A percentile compares a stretch with the other conserved stretches of the same genome.
These are phyloP conservation scores for Sclerurus mexicanus DNA, from an alignment of 2,113 vertebrate genomes.

Conservation along the genomic window DNA sequence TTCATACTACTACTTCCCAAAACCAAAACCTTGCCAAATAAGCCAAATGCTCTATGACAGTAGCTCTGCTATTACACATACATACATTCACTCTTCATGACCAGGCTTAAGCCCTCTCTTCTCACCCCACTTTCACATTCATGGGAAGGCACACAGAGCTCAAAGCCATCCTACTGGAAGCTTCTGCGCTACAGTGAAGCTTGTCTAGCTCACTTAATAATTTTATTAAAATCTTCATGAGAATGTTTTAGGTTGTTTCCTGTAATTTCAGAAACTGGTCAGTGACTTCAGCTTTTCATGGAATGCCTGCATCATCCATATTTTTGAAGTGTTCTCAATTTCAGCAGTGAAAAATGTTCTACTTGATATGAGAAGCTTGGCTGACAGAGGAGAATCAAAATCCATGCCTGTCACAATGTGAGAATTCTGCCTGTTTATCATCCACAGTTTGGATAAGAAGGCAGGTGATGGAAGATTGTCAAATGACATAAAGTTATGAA, in stretches of 20 bases:
- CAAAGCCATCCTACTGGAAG: not conserved
- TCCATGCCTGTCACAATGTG: not conserved
- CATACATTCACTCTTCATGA: not conserved
- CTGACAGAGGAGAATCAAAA: not conserved
- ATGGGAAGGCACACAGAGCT: not conserved
- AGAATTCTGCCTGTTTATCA: constrained; percentile 3
- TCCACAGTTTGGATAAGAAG: not conserved
- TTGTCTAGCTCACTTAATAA: not conserved
- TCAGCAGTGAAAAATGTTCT: not conserved
- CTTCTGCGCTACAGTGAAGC: not conserved
- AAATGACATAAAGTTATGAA: not conserved
- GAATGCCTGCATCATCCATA: not conserved
- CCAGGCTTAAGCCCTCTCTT: not conserved
- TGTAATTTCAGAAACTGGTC: not conserved
- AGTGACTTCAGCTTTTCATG: not conserved
- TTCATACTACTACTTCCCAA: too few species aligned
- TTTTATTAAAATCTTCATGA: not conserved
- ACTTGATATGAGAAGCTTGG: not conserved
- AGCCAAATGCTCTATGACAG: not conserved
- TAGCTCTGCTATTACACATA: not conserved
- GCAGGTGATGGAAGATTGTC: not conserved
- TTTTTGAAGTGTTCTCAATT: not conserved
- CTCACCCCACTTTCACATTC: not conserved
- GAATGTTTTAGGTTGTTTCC: not conserved
- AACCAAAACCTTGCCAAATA: not conserved